Evolutionary conservation across 1,140 invertebrate genomes (phyloP).

Genomic region (Grapholita molesta): DNA sequence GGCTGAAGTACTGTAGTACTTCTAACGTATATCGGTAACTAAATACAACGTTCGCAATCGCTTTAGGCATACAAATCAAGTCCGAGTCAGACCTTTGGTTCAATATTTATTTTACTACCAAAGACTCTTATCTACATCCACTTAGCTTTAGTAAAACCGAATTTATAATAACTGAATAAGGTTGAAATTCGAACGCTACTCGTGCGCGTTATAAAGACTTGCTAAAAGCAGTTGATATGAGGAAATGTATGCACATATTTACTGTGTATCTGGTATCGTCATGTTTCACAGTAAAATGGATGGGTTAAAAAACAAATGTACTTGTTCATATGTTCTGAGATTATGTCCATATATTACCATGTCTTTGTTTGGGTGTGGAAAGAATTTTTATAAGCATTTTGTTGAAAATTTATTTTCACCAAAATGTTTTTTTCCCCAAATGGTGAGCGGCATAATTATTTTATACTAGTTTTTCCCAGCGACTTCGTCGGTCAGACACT

Average conservation of each 20-base stretch:
- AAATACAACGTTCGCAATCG: not conserved
- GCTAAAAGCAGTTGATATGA: not conserved
- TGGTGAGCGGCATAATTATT: not conserved
- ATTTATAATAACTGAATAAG: not conserved
- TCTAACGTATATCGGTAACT: not conserved
- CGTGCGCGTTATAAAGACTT: not conserved
- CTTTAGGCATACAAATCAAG: not conserved
- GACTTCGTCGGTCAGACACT: too few species aligned
- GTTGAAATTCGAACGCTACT: not conserved
- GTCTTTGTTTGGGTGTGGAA: not conserved
- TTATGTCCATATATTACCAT: not conserved
- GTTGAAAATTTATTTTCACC: too few species aligned
- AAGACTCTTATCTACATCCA: not conserved
- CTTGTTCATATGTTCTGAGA: not conserved
- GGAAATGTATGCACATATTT: slow-evolving; percentile 12
- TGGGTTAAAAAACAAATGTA: slow-evolving; percentile 10
- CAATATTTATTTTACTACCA: not conserved
- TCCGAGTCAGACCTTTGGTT: not conserved
- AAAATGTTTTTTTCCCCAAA: too few species aligned
- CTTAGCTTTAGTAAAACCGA: not conserved
- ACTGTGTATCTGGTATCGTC: not conserved
- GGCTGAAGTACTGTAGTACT: too few species aligned
- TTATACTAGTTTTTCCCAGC: too few species aligned
- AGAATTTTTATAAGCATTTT: not conserved
- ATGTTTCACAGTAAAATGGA: not conserved